Evolutionary conservation across 2,113 vertebrate genomes (phyloP).

Genomic region (Petrocephalus microphthalmus): DNA sequence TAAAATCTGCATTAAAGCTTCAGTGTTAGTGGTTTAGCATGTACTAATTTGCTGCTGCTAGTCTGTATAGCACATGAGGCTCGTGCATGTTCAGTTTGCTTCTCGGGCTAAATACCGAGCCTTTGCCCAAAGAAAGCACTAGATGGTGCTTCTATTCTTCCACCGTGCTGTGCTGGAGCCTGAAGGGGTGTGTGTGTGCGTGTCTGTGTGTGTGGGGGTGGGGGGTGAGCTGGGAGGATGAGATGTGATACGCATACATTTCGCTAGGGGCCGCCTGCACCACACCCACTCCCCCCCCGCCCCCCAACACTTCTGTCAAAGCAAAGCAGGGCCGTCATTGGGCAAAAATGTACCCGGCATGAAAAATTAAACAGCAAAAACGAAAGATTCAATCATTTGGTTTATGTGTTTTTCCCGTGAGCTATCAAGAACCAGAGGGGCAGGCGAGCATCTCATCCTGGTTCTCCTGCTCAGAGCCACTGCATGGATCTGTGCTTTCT

Average conservation of each 20-base stretch:
- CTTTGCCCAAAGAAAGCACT: conserved; percentile 80
- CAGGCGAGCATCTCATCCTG: background rate
- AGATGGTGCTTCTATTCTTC: conserved; percentile 90
- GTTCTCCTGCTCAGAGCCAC: background rate
- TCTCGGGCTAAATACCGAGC: conserved; percentile 41
- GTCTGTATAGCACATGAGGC: background rate
- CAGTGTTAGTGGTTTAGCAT: background rate
- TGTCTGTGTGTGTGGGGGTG: conserved; percentile 13
- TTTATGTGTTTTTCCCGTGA: background rate
- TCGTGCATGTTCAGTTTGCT: background rate
- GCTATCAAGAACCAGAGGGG: background rate
- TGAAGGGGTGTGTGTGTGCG: conserved; percentile 31
- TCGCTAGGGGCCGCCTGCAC: conserved; percentile 19
- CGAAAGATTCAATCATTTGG: background rate
- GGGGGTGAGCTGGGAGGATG: conserved; percentile 43
- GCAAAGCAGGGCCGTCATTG: background rate
- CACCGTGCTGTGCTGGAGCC: conserved; percentile 46
- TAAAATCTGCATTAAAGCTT: background rate
- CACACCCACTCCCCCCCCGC: background rate
- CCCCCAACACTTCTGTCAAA: background rate
- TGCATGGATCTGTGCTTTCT: background rate
- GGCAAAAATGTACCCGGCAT: background rate
- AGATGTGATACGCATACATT: conserved; percentile 31
- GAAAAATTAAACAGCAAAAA: background rate
- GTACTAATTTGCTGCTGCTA: background rate